phyloP scores from a whole-genome alignment of 2,888 invertebrate species.

The Toxonevra muliebris region DNA sequence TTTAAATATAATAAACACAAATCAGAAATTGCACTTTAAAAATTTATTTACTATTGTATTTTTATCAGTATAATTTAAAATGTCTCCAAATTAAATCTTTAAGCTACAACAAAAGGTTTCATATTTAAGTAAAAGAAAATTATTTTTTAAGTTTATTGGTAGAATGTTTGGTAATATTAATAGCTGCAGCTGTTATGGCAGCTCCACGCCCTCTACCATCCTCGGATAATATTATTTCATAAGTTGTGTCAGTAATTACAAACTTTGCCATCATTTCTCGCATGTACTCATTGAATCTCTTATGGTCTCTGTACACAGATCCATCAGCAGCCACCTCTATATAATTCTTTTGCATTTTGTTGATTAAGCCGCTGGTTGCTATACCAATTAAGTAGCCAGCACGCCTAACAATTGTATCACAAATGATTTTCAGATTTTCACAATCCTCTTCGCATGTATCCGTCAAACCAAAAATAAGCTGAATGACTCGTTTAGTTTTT shows the following conservation, averaged over 20 bases:
- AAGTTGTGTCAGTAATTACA: constrained; percentile 7
- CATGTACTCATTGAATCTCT: constrained; percentile 24
- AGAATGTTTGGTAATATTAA: background rate
- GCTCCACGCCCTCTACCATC: constrained; percentile 27
- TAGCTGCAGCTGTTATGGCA: constrained; percentile 22
- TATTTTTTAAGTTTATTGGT: too few relatives aligned
- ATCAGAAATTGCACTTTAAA: too few relatives aligned
- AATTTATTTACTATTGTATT: too few relatives aligned
- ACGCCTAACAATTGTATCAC: constrained; percentile 87
- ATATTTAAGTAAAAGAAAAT: too few relatives aligned
- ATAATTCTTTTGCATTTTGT: constrained; percentile 83
- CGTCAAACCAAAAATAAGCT: constrained; percentile 71
- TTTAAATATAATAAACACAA: too few relatives aligned
- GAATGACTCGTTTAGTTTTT: constrained; percentile 82
- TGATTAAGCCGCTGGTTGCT: constrained; percentile 68
- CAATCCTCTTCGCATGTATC: constrained; percentile 88
- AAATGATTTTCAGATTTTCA: constrained; percentile 89
- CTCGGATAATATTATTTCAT: constrained; percentile 27
- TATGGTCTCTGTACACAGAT: constrained; percentile 22
- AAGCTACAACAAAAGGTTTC: too few relatives aligned
- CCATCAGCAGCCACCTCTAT: constrained; percentile 75
- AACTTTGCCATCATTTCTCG: constrained; percentile 24
- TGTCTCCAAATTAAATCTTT: too few relatives aligned
- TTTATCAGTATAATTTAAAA: too few relatives aligned
- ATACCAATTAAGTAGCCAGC: constrained; percentile 87